Percentiles rank a stretch among this genome's conserved stretches.
Conservation (phyloP, 2,888 invertebrate genomes). For the Hymenopus coronatus region DNA sequence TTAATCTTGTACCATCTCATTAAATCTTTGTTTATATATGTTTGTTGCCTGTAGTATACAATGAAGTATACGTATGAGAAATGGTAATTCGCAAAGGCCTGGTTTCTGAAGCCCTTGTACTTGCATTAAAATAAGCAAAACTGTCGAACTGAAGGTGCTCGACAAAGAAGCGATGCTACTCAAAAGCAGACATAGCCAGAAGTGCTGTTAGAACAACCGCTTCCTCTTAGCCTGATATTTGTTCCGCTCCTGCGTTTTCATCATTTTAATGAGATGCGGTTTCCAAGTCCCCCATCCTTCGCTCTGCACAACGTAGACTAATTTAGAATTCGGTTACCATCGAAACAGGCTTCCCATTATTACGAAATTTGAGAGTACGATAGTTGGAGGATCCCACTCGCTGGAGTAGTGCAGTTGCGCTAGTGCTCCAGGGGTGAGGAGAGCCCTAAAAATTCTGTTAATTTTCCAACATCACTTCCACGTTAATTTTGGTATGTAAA, state of each 20-base stretch:
- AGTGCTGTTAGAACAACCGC: background rate
- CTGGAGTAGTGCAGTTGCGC: background rate
- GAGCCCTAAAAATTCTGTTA: background rate
- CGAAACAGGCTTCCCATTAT: slow-evolving; percentile 20
- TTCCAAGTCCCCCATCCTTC: background rate
- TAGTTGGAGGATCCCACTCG: background rate
- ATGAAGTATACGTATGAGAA: background rate
- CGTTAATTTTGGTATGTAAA: slow-evolving; percentile 17
- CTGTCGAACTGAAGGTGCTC: background rate
- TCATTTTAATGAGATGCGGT: slow-evolving; percentile 21
- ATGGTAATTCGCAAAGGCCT: background rate
- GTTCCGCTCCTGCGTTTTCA: background rate
- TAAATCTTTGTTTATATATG: too few species aligned
- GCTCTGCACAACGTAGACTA: background rate
- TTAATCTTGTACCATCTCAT: too few species aligned
- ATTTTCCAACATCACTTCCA: slow-evolving; percentile 20
- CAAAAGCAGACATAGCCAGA: background rate
- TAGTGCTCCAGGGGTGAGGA: background rate
- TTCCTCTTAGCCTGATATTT: background rate
- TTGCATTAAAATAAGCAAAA: background rate
- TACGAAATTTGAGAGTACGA: slow-evolving; percentile 13
- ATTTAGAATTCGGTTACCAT: slow-evolving; percentile 20
- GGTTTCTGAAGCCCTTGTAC: background rate
- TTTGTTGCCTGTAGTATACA: too few species aligned
- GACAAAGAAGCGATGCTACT: background rate